These are phyloP conservation scores for Rhyacophila brunnea DNA, from an alignment of 1,140 invertebrate species.

Conservation along the genomic window DNA sequence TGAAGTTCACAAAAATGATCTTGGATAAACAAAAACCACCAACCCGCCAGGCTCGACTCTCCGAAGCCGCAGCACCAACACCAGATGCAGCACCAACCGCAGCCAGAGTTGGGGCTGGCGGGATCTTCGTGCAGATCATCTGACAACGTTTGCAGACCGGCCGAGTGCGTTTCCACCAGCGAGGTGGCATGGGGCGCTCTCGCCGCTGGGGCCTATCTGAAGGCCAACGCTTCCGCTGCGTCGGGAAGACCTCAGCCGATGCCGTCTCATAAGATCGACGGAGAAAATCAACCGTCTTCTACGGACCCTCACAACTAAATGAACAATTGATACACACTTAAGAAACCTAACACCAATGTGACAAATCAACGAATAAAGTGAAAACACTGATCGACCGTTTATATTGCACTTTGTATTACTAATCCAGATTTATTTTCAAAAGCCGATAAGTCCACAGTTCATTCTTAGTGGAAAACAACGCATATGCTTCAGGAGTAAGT, in stretches of 20 bases:
- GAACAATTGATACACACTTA: no score
- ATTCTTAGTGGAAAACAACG: no score
- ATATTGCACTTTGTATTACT: no score
- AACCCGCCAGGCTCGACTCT: not conserved
- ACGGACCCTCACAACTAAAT: conserved; percentile 49
- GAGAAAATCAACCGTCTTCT: conserved; percentile 49
- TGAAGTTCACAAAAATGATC: not conserved
- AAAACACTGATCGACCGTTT: no score
- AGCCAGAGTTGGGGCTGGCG: conserved; percentile 42
- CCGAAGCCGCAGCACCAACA: not conserved
- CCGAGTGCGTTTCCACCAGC: conserved; percentile 46
- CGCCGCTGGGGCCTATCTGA: conserved; percentile 44
- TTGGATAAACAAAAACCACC: not conserved
- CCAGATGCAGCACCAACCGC: not conserved
- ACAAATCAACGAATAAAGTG: no score
- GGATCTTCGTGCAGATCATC: conserved; percentile 41
- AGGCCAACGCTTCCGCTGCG: conserved; percentile 30
- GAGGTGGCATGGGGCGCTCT: conserved; percentile 39
- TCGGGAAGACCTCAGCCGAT: conserved; percentile 42
- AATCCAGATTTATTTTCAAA: no score
- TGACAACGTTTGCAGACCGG: conserved; percentile 39
- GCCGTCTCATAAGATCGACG: conserved; percentile 37
- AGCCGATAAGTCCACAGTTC: no score
- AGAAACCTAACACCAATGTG: no score
- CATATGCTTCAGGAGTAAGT: no score